Evolutionary conservation across 2,888 invertebrate species (phyloP).

Genomic region (Rhamnusium bicolor): DNA sequence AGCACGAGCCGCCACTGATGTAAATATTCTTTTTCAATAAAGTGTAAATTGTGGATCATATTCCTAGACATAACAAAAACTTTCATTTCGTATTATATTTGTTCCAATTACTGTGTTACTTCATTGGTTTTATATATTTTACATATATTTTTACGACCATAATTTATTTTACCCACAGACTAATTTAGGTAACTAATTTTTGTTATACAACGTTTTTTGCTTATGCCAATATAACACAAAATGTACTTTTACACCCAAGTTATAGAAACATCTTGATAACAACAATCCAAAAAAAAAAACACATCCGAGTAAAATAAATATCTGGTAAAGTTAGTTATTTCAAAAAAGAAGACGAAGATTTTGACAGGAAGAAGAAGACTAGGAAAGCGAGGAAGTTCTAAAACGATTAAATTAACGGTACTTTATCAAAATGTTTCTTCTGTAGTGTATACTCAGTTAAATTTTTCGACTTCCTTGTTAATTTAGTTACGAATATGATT

Average conservation of each 20-base stretch:
- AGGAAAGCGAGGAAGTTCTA: neutral
- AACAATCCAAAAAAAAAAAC: neutral
- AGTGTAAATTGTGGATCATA: conserved; percentile 34
- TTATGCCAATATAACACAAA: conserved; percentile 59
- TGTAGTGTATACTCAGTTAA: conserved; percentile 62
- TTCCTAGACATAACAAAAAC: conserved; percentile 44
- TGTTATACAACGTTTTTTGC: conserved; percentile 55
- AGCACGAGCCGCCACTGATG: no score
- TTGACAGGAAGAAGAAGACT: neutral
- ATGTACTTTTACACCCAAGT: conserved; percentile 29
- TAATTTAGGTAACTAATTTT: conserved; percentile 59
- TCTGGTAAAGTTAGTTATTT: no score
- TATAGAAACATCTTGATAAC: conserved; percentile 22
- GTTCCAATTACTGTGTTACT: conserved; percentile 64
- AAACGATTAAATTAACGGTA: neutral
- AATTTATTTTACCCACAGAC: conserved; percentile 62
- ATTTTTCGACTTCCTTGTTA: conserved; percentile 35
- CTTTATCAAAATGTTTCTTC: conserved; percentile 47
- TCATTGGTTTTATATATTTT: conserved; percentile 63
- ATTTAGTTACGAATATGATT: neutral
- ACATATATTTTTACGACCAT: conserved; percentile 66
- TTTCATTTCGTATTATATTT: conserved; percentile 32
- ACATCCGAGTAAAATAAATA: no score
- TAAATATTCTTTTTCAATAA: no score
- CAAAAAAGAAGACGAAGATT: neutral